Base-by-base conservation (phyloP, 2,888 invertebrate genomes). In the Trachelus stipa region DNA sequence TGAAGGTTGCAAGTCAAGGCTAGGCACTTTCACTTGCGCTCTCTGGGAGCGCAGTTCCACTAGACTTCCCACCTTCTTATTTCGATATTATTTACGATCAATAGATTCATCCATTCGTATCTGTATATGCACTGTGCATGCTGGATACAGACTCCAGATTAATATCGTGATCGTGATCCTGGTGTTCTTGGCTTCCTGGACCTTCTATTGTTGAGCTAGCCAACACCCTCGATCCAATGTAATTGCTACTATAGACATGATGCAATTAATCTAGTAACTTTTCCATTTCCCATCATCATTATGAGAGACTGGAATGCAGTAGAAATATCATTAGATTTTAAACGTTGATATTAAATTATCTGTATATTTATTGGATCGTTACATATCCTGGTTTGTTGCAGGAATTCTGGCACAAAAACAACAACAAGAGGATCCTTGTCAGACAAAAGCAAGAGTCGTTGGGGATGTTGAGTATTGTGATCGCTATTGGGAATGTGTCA, bases 401-500 rank as follows among this genome's bases (percentile, higher is more conserved):
- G 91, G 87, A 77, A 82, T 88, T 4, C 73, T 80, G 11, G 89
- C 85, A 34, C 91, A 91, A 81, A 91, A 91, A 80, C 87, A 89
- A 76, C 87, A 88, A 74, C 94, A 94, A 87, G 96, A 96, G 84
- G 97, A 97, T 91, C 97, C 97, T 0, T 97, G 97, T 92, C 96
- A 97, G 92, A 93, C 94, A 35, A 97, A 97, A 92, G 92, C 94
- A 11, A 93, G 96, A 76, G 94, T 97, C 0, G 95, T 96, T 0
- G 94, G 94, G 0, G 97, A 97, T 87, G 94, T 94, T 84, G 95
- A 95, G 74, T 96, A 97, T 92, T 97, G 97, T 88, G 96, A 96
- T 91, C 93, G 94, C 83, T 96, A 96, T 89, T 97, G 97, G 97
- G 97, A 97, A 91, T 97, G 97, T 88, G 96, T 97, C 80, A 95